Evolutionary conservation across 1,140 invertebrate genomes (phyloP), one percentile per base, ranked within the genome.

Genomic region (Trichonephila clavipes): DNA sequence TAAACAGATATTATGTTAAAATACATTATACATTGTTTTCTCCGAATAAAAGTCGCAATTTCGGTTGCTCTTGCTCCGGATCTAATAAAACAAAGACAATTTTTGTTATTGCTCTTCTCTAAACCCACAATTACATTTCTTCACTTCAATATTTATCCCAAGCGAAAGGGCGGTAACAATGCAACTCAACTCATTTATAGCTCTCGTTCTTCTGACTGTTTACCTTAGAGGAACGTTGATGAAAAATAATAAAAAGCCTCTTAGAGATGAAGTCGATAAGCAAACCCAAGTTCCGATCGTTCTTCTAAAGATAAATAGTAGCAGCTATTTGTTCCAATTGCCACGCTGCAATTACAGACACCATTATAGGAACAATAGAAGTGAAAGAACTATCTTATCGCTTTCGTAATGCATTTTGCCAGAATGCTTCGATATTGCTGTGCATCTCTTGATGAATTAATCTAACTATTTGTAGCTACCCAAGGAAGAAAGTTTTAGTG

Each of bases 311-410:
- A 77, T 40, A 77, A 77, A 77, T 77, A 77, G 72, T 77, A 28
- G 72, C 72, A 18, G 72, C 72, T 77, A 77, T 77, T 77, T 77
- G 72, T 77, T 77, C 72, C 72, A 77, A 77, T 77, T 77, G 72
- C 72, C 72, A 77, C 28, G 24, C 72, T 34, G 72, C 72, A 77
- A 77, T 77, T 77, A 77, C 72, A 77, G 72, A 77, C 72, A 8
- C 72, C 72, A 77, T 77, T 77, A 77, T 77, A 77, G 40, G 72
- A 77, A 77, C 72, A 77, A 77, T 77, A 28, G 72, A 40, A 77
- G 72, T 77, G 28, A 77, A 77, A 77, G 72, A 77, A 77, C 72
- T 77, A 77, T 77, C 72, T 77, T 77, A 77, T 77, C 72, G 34
- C 72, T 24, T 40, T 28, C 18, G 14, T 77, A 77, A 77, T 77